phyloP scores from a whole-genome alignment of 2,797 vertebrate species.

The Clamator glandarius region DNA sequence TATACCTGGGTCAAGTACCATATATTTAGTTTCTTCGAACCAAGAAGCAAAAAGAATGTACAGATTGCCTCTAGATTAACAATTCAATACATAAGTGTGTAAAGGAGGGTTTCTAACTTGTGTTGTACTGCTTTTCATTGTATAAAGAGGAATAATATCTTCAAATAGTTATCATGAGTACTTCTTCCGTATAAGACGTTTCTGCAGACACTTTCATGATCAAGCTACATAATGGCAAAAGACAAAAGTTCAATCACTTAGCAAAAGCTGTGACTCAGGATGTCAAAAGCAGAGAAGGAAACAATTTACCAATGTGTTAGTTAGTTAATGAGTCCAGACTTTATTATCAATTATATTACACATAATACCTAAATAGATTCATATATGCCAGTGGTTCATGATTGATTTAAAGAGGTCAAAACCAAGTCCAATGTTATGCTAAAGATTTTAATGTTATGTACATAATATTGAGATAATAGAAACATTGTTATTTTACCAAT shows the following conservation, averaged over 20 bases:
- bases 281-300: background rate
- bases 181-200: background rate
- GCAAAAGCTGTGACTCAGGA: background rate
- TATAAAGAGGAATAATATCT: background rate
- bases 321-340: background rate
- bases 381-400: background rate
- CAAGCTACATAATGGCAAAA: background rate
- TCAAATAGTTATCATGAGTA: background rate
- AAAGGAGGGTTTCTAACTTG: background rate
- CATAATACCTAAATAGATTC: background rate
- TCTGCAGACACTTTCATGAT: background rate
- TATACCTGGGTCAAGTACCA: background rate
- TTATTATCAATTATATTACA: background rate
- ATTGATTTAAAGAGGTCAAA: background rate
- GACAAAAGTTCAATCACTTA: background rate
- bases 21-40: background rate
- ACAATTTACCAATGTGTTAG: background rate
- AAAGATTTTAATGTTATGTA: background rate
- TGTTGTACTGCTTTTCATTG: background rate
- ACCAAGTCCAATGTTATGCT: background rate
- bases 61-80: background rate
- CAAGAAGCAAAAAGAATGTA: background rate
- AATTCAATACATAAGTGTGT: background rate
- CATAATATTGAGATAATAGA: background rate
- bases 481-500: background rate